Base-by-base conservation (phyloP, 2,797 vertebrate genomes). In the Steatocranus sp. region DNA sequence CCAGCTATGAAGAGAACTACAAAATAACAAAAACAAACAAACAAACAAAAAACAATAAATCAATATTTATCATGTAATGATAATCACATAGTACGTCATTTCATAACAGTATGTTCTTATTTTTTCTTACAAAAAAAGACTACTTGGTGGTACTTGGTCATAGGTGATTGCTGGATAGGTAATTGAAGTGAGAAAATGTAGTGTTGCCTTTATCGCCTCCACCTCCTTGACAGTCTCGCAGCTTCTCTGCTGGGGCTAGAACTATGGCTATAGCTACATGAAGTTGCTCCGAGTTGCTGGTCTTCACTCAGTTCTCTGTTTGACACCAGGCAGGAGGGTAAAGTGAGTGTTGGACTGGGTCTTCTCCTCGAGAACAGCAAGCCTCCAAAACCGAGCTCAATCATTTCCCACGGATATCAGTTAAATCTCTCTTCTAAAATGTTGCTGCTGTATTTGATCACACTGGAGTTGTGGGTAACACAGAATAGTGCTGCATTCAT, bases 41-140 rank as follows among this genome's bases (percentile, higher is more conserved):
- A 61, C 5, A 70, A 70, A 46, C 27, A 58, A 27, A 61, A 36
- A 41, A n/a, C n/a, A n/a, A 34, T 48, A 86, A 85, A 49, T 12
- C 61, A 92, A 87, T 87, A 92, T 86, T 90, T 91, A 95, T 93
- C 93, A 95, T 91, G 93, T 94, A 93, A 95, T 91, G 91, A 93
- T 93, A 91, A 94, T 92, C 88, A 92, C 90, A 88, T 84, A 90
- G 92, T 91, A 92, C 91, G 87, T 92, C 49, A 90, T 93, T 92
- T 93, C 87, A 90, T 92, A 91, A 94, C 85, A 93, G 85, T 90
- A 85, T 88, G 88, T 90, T 86, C 83, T 83, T 48, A 73, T 90
- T 86, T 81, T 75, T 87, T 76, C 84, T 87, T 89, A 91, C 78
- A 73, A 73, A 73, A 68, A 68, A 43, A 68, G 90, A 91, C 91